These are phyloP conservation scores for Holocentrus rufus DNA, from an alignment of 2,797 vertebrate species.

Conservation along the genomic window DNA sequence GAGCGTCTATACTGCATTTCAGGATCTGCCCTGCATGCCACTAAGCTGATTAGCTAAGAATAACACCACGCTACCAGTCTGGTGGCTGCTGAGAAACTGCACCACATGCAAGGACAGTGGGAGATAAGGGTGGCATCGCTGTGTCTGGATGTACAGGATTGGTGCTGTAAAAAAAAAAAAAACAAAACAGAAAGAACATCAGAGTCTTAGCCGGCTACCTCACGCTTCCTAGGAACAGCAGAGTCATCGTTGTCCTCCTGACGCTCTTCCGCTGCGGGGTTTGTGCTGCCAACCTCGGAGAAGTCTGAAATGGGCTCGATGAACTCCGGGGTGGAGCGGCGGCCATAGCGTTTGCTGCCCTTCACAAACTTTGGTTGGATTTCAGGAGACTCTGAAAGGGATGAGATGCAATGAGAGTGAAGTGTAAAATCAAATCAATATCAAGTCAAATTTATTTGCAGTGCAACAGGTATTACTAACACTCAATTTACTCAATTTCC, in stretches of 20 bases:
- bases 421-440: neutral
- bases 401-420: neutral
- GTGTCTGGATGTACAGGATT: conserved; percentile 13
- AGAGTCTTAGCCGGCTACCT: conserved; percentile 70
- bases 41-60: conserved; percentile 80
- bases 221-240: conserved; percentile 80
- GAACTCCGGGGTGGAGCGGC: conserved; percentile 90
- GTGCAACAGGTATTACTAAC: too few relatives aligned
- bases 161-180: conserved; percentile 13
- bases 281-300: conserved; percentile 65
- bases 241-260: conserved; percentile 73
- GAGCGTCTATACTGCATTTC: conserved; percentile 37
- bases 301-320: conserved; percentile 79
- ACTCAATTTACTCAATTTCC: too few relatives aligned
- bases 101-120: conserved; percentile 45
- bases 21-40: conserved; percentile 50
- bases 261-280: conserved; percentile 22
- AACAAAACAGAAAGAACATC: neutral
- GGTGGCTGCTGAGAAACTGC: conserved; percentile 18
- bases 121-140: conserved; percentile 52
- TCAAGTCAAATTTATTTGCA: neutral
- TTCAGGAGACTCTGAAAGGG: conserved; percentile 84
- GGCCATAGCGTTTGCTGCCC: conserved; percentile 92
- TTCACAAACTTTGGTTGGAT: conserved; percentile 94
- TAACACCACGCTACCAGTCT: conserved; percentile 48